Base-by-base conservation (phyloP, 2,113 vertebrate genomes). In the Phrynosoma blainvillii region DNA sequence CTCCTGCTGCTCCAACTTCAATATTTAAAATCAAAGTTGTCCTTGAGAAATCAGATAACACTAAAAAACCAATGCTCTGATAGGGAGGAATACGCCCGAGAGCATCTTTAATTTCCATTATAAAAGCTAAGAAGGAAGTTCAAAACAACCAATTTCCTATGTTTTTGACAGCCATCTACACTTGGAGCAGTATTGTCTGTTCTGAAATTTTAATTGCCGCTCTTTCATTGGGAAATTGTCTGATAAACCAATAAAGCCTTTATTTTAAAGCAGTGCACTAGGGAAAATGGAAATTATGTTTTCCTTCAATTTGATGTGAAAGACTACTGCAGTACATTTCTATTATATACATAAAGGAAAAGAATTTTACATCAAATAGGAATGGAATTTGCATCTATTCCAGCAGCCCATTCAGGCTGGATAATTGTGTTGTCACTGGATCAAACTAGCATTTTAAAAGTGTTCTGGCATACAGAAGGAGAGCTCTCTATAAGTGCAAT, bases 201-300 rank as follows among this genome's bases (percentile, higher is more conserved):
- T 96, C 88, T 93, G 88, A 91, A 4, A 20, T 89, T 84, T 83
- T 96, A 92, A 95, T 92, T 93, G 36, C 84, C 93, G 9, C 92
- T 93, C 68, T 95, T 93, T 94, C 91, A 93, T 94, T 88, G 90
- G 91, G 91, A 94, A 91, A 89, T 80, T 89, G 40, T 94, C 87
- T 90, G 89, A 93, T 92, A 92, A 94, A 78, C 77, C 89, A 88
- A 95, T 94, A 92, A 93, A 87, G 66, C 59, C 74, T 90, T 94
- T 90, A 90, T 92, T 94, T 95, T 91, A 94, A 94, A 93, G 87
- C 32, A 54, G 87, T 79, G 77, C 84, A 85, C 82, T 93, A 94
- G 75, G 94, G 94, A 89, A 1, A 0, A 90, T 85, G 56, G 82
- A 92, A 92, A 70, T 54, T 89, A 47, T 93, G 36, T 92, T 84